Conservation (phyloP, 1,140 invertebrate genomes). For the Bombus huntii region DNA sequence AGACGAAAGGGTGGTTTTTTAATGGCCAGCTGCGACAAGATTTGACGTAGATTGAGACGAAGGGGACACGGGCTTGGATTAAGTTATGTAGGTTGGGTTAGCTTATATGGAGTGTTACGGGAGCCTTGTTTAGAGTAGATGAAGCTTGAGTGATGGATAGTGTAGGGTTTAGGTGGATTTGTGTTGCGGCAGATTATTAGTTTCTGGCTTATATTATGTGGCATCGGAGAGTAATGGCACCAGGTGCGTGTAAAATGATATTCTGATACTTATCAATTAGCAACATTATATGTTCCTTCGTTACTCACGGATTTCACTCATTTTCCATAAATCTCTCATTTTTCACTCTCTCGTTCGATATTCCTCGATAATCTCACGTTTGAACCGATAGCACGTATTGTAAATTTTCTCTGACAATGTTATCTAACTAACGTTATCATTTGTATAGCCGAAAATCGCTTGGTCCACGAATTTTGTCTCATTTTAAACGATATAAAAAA, state of each 20-base stretch:
- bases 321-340: no score
- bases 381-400: no score
- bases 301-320: no score
- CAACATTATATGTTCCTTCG: no score
- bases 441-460: no score
- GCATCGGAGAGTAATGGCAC: neutral
- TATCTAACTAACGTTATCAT: no score
- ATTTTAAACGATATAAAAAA: no score
- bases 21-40: neutral
- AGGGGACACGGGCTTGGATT: neutral
- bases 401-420: no score
- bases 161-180: neutral
- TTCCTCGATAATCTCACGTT: no score
- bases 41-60: neutral
- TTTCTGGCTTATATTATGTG: neutral
- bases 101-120: neutral
- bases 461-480: no score
- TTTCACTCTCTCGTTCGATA: no score
- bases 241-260: neutral
- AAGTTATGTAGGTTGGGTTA: neutral
- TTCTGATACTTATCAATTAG: neutral
- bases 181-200: neutral
- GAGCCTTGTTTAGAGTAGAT: neutral
- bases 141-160: conserved; percentile 7
- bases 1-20: neutral